Evolutionary conservation across 1,140 invertebrate species (phyloP), one percentile per base, ranked within the genome.

Genomic region (Penaeus japonicus): DNA sequence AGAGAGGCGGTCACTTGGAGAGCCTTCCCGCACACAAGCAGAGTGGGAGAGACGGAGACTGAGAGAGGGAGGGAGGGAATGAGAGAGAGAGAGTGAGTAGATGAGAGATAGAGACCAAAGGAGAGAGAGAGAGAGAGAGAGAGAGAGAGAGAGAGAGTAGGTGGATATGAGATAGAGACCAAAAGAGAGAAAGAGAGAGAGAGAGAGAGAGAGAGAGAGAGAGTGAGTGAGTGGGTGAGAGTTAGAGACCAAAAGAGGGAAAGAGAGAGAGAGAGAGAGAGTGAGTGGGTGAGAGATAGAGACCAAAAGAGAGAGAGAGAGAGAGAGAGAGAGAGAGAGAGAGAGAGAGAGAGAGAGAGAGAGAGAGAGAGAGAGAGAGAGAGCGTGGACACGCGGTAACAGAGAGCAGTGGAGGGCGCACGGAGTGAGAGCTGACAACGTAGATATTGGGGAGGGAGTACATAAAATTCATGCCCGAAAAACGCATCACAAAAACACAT

Each of bases 361-460:
- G 80, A 82, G 80, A 54, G 80, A 59, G 47, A 78, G 62, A 70
- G 62, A 70, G 75, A 78, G n/a, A 24, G 75, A 78, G 75, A 78
- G 75, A 78, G 75, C 2, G 39, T 12, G 39, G 39, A 47, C 39
- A 47, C 2, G 39, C 39, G 39, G 39, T 12, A 47, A 47, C 39
- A 78, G 75, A 78, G 75, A 78, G 75, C 17, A 32, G 35, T 24
- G 35, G 75, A 78, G 75, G 35, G 75, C 24, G 75, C n/a, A 30
- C 0, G 47, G 24, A 57, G 17, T 82, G 39, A 47, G 39, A 47
- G 39, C 39, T 47, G 39, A 47, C 39, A 47, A 47, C 39, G 39
- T 47, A 47, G 39, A 47, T 47, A 47, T 47, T 47, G 39, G 39
- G 39, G 39, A 47, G 39, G 39, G 39, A 47, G 39, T 47, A 47